Evolutionary conservation across 2,113 vertebrate species (phyloP).

Genomic region (Gallinago undulata): DNA sequence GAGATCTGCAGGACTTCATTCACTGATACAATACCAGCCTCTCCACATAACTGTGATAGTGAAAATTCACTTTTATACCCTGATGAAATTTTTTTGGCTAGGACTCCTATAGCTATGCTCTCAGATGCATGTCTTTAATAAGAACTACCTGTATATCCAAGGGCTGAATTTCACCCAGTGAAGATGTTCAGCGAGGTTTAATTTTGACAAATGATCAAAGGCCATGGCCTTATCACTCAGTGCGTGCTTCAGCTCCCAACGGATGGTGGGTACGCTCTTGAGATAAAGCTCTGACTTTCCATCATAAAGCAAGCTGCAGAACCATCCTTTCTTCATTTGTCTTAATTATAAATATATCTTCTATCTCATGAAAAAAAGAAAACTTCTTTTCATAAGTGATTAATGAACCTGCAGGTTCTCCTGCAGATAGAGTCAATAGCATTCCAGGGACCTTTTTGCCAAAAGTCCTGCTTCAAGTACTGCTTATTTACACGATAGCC

Average conservation of each 20-base stretch:
- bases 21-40: neutral
- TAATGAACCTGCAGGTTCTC: conserved; percentile 76
- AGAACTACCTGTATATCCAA: neutral
- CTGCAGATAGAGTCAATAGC: conserved; percentile 66
- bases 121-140: neutral
- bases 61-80: neutral
- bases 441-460: neutral
- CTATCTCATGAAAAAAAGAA: neutral
- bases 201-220: conserved; percentile 26
- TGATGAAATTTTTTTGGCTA: neutral
- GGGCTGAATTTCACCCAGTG: neutral
- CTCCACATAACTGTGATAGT: neutral
- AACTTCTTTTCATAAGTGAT: conserved; percentile 61
- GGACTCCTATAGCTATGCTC: neutral
- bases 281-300: neutral
- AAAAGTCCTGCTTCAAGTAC: neutral
- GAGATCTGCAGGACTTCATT: neutral
- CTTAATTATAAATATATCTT: conserved; percentile 19
- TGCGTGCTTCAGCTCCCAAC: neutral
- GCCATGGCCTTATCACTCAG: neutral
- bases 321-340: neutral
- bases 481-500: neutral
- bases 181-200: neutral
- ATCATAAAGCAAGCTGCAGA: neutral
- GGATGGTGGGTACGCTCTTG: neutral